Evolutionary conservation across 2,888 invertebrate species (phyloP).

Genomic region (Rhabditoides inermis): DNA sequence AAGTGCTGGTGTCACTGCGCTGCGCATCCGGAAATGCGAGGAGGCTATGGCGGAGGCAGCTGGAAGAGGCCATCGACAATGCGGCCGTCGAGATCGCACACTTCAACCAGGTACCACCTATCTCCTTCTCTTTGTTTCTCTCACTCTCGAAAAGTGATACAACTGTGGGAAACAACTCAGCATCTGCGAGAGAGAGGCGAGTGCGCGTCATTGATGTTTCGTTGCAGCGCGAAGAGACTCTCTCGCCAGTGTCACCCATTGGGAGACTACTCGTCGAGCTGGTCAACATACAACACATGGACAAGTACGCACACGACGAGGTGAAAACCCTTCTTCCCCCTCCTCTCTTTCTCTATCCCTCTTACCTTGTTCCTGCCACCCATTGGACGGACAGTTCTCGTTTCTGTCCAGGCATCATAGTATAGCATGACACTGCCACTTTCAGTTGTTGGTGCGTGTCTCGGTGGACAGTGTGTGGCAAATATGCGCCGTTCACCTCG

Average conservation of each 20-base stretch:
- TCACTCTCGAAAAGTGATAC: slow-evolving; percentile 1
- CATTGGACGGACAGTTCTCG: too few relatives aligned
- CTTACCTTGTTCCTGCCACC: too few relatives aligned
- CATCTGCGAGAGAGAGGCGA: too few relatives aligned
- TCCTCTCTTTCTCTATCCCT: too few relatives aligned
- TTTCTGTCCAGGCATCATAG: too few relatives aligned
- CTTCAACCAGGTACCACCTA: slow-evolving; percentile 1
- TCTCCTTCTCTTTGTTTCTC: neutral
- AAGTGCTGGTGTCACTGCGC: slow-evolving; percentile 15
- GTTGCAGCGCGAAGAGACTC: too few relatives aligned
- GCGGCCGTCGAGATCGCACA: slow-evolving; percentile 10
- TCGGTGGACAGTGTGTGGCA: too few relatives aligned
- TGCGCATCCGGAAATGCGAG: slow-evolving; percentile 22
- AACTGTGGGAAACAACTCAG: slow-evolving; percentile 1
- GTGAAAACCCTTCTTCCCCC: neutral
- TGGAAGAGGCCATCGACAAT: slow-evolving; percentile 26
- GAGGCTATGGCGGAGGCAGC: slow-evolving; percentile 27
- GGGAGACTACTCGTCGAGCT: neutral
- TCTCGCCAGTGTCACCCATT: too few relatives aligned
- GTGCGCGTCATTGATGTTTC: too few relatives aligned
- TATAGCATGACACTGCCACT: too few relatives aligned
- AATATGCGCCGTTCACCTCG: too few relatives aligned
- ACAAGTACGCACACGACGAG: neutral
- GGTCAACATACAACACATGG: neutral
- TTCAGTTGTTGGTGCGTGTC: too few relatives aligned